phyloP scores from a whole-genome alignment of 2,113 vertebrate species.

The Tragelaphus scriptus region DNA sequence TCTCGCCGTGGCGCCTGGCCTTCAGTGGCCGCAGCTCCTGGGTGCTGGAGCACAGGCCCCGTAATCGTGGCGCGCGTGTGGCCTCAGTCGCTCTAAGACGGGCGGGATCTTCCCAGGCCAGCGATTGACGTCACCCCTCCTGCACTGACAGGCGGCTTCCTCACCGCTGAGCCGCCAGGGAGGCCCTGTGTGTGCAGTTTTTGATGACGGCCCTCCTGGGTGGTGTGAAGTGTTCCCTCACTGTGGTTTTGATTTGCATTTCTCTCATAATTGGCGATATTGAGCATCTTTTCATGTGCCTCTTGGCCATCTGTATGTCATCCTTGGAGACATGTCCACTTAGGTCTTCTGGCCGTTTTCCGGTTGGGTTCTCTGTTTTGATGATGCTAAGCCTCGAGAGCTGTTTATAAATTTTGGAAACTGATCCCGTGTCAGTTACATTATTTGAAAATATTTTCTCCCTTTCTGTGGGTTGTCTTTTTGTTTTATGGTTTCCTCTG shows the following conservation, averaged over 20 bases:
- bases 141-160: background rate
- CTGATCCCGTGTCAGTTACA: background rate
- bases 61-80: rapidly evolving
- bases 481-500: background rate
- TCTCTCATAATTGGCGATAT: background rate
- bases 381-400: background rate
- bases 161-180: background rate
- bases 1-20: rapidly evolving
- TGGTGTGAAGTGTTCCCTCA: background rate
- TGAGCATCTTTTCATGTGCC: background rate
- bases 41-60: background rate
- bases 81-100: background rate
- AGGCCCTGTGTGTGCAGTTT: background rate
- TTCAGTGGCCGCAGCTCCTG: background rate
- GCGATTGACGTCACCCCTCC: background rate
- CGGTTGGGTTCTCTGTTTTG: background rate
- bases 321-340: background rate
- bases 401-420: background rate
- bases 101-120: background rate
- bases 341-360: background rate
- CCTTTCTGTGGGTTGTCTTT: background rate
- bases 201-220: background rate
- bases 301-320: background rate
- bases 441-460: background rate
- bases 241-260: background rate